Evolutionary conservation across 2,797 vertebrate species (phyloP).

Genomic region (Steatocranus sp.): DNA sequence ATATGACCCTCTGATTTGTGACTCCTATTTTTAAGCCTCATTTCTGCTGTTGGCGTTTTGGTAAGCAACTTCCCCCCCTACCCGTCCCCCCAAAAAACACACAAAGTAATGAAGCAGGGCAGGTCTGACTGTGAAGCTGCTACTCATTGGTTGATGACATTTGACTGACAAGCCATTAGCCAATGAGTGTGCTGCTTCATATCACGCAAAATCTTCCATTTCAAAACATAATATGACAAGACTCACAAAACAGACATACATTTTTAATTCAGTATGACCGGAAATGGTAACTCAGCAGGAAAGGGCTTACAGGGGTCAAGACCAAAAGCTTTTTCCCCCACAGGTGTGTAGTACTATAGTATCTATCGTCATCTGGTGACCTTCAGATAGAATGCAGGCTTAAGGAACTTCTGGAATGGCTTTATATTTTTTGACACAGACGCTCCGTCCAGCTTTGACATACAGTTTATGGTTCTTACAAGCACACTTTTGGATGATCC

Average conservation of each 20-base stretch:
- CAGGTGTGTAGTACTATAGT: not conserved
- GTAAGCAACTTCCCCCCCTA: not conserved
- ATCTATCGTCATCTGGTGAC: not conserved
- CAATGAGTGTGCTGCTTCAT: not conserved
- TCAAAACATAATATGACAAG: not conserved
- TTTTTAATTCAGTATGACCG: not conserved
- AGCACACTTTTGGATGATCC: not conserved
- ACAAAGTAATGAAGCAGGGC: not conserved
- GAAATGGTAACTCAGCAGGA: not conserved
- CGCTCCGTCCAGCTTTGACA: accelerated
- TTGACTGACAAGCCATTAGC: not conserved
- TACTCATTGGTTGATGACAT: not conserved
- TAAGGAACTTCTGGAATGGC: not conserved
- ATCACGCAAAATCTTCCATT: not conserved
- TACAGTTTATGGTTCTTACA: not conserved
- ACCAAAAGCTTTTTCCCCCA: not conserved
- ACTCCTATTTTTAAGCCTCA: not conserved
- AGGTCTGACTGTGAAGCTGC: not conserved
- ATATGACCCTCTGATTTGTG: not conserved
- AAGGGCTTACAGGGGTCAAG: not conserved
- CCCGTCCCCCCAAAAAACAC: not conserved
- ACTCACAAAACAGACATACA: not conserved
- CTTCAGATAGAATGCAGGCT: not conserved
- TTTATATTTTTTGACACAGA: not conserved
- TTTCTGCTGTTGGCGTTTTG: not conserved